Evolutionary conservation across 2,888 invertebrate genomes (phyloP), one percentile per base, ranked within the genome.

Genomic region (Drosophila tripunctata): DNA sequence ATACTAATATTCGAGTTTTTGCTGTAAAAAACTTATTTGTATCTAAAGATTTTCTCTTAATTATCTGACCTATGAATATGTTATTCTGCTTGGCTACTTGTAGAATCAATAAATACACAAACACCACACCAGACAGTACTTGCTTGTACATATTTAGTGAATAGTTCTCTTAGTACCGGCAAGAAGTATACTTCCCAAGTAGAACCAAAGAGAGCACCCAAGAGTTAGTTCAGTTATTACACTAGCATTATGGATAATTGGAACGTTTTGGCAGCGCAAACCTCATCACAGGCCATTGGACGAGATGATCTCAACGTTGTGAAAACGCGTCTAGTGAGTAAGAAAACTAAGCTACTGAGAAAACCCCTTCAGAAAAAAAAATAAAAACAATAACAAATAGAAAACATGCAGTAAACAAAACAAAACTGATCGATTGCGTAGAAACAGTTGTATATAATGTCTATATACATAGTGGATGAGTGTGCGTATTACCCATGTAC

Each of bases 191-290:
- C 40, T 40, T 21, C 38, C 38, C 24, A 56, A 61, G 15, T 36
- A 44, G 30, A 45, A 45, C n/a, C n/a, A 33, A 76, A 21, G 43
- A 52, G 35, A 31, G 21, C 19, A 40, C 47, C 47, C 58, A 44
- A 58, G 58, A 10, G 8, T 27, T 64, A 35, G 31, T 54, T 67
- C 27, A 60, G 27, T 31, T 52, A 62, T 30, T 62, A 40, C 30
- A 47, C 43, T 67, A 45, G 8, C 54, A 75, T 60, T 47, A 95
- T 95, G 95, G 95, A 95, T 92, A 94, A 94, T 79, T 95, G 95
- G 95, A 95, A 94, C 66, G 94, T 93, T 78, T 91, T 95, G 88
- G 94, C 94, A 78, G 94, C 94, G 79, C 94, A 94, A 84, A 92
- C 93, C 58, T 93, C 93, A 40, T 92, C 94, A 44, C 93, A 94